Evolutionary conservation across 2,888 invertebrate species (phyloP), one percentile per base, ranked within the genome.

Genomic region (Hyles lineata): DNA sequence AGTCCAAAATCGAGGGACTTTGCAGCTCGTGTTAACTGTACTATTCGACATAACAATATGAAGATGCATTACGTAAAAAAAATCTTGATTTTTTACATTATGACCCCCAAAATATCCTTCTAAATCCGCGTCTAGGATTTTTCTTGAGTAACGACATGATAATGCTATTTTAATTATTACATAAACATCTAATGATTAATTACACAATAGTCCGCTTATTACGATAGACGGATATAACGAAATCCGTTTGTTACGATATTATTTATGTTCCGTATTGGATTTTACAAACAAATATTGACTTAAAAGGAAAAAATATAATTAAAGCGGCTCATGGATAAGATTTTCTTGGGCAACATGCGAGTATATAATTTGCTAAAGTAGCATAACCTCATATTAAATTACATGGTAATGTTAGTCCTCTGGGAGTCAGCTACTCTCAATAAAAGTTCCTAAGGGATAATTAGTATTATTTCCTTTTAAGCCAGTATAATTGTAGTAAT

Each of bases 111-210:
- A 7, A n/a, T n/a, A 55, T 55, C 19, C 55, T 55, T 8, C n/a
- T 7, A 55, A 55, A 55, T 55, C 55, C n/a, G 55, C 55, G 55
- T 55, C 55, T n/a, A n/a, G 5, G 15, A n/a, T 43, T 43, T 15
- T 15, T 43, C 15, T 43, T 43, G 25, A 29, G 29, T 19, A 29
- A 19, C 9, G 32, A 19, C 25, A 60, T 23, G 17, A 29, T 23
- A 25, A 29, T 60, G 17, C 25, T 60, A 60, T 25, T 60, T 23
- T 15, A 19, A n/a, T 9, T 9, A 4, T 21, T 32, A 32, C 3
- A 21, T 35, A 32, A 35, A 63, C 19, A n/a, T 55, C 55, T n/a
- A 63, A n/a, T 35, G n/a, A 63, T 35, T 63, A 63, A 43, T 21
- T 63, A 21, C 21, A 43, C n/a, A 43, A 17, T 32, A 63, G 63